phyloP scores from a whole-genome alignment of 2,113 vertebrate genomes.

The Panthera tigris region DNA sequence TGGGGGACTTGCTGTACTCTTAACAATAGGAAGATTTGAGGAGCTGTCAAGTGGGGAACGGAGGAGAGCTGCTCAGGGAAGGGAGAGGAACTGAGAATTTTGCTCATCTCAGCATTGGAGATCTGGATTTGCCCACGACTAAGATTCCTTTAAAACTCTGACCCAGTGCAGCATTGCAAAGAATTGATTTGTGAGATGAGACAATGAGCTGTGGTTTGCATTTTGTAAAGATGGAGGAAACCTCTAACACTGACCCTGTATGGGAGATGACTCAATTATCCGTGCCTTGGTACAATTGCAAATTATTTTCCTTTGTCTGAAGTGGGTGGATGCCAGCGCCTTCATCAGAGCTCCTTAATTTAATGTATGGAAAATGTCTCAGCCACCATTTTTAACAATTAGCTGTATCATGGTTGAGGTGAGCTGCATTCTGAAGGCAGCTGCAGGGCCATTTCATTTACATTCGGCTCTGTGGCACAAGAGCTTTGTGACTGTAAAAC shows the following conservation, averaged over 20 bases:
- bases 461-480: slow-evolving; percentile 52
- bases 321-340: slow-evolving; percentile 81
- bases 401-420: slow-evolving; percentile 74
- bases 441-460: slow-evolving; percentile 77
- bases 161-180: slow-evolving; percentile 62
- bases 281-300: slow-evolving; percentile 77
- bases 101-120: slow-evolving; percentile 10
- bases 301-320: slow-evolving; percentile 88
- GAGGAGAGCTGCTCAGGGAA: slow-evolving; percentile 24
- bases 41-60: slow-evolving; percentile 54
- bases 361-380: slow-evolving; percentile 76
- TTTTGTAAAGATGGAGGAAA: slow-evolving; percentile 81
- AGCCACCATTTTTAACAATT: slow-evolving; percentile 80
- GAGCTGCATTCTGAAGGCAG: slow-evolving; percentile 72
- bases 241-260: slow-evolving; percentile 67
- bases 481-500: slow-evolving; percentile 70
- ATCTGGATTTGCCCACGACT: slow-evolving; percentile 59
- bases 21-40: slow-evolving; percentile 70
- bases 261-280: slow-evolving; percentile 73
- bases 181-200: slow-evolving; percentile 69
- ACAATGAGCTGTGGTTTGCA: slow-evolving; percentile 81
- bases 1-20: slow-evolving; percentile 67
- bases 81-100: slow-evolving; percentile 34
- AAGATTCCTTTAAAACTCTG: slow-evolving; percentile 63
- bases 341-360: slow-evolving; percentile 82